Base-by-base conservation (phyloP, 2,113 vertebrate genomes). In the Halichoeres trimaculatus region DNA sequence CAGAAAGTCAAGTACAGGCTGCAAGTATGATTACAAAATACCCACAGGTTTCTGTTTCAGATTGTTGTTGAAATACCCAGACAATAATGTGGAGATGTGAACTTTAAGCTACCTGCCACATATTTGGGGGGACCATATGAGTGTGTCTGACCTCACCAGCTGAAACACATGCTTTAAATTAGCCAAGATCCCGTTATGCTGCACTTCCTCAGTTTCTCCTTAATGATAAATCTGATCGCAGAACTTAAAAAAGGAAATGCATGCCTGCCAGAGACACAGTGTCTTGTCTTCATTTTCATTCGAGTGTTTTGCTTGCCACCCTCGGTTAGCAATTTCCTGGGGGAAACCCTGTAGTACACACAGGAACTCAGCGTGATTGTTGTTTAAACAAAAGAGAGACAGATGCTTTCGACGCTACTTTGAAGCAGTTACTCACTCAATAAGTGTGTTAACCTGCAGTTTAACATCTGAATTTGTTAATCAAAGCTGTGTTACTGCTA, bases 301-400 rank as follows among this genome's bases (percentile, higher is more conserved):
- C 50, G 17, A 17, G 14, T 2, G 8, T 7, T 4, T 16, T 59
- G 8, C 60, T 14, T 22, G n/a, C 16, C 13, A 23, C 20, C 24
- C 20, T 40, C 1, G 2, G 4, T 8, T 20, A 53, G 16, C 16
- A 34, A 12, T 47, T 68, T 68, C 43, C 52, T 51, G 41, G 61
- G 26, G 66, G 57, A 74, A 74, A n/a, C 26, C 48, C 59, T 41
- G 23, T 12, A 19, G 12, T 35, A 45, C 14, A 52, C 63, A 51
- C 12, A 7, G 16, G 13, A 65, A 47, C 26, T 76, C 17, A 52
- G 22, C 0, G 3, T 17, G 1, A 60, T 3, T 41, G 55, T 20
- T 52, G 11, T 26, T 76, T 8, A 20, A 63, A 73, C 10, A 36
- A 16, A 53, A 63, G 11, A 40, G 3, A 30, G 16, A 30, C 38